These are phyloP conservation scores for Sinosuthora webbiana DNA, from an alignment of 2,113 vertebrate genomes.

Conservation along the genomic window DNA sequence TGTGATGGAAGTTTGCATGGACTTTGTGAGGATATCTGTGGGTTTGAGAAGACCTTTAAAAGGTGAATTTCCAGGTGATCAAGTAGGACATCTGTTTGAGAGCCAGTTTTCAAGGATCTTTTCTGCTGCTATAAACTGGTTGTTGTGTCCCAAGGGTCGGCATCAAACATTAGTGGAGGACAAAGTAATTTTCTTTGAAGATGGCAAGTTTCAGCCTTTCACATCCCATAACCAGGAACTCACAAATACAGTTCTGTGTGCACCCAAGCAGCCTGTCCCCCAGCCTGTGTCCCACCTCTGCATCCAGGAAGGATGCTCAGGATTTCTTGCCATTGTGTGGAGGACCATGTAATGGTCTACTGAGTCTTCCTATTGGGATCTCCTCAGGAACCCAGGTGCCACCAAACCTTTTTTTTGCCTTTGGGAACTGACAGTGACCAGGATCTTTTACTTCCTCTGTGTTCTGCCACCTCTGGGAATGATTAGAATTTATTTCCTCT, in stretches of 20 bases:
- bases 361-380: neutral
- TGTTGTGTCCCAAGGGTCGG: neutral
- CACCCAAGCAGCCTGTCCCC: neutral
- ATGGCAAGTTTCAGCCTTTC: neutral
- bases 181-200: neutral
- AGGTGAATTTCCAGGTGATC: neutral
- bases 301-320: neutral
- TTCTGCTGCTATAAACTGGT: neutral
- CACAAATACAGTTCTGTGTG: neutral
- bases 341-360: neutral
- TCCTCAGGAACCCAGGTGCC: neutral
- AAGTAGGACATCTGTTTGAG: neutral
- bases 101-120: neutral
- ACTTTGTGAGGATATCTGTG: neutral
- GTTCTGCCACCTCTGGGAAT: neutral
- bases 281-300: neutral
- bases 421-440: neutral
- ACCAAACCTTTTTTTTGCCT: neutral
- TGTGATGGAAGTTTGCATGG: neutral
- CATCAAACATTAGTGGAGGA: neutral
- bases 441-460: neutral
- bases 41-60: neutral
- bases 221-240: neutral
- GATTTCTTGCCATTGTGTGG: neutral
- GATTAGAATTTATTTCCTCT: neutral